These are phyloP conservation scores for Macrotrachela quadricornifera DNA, from an alignment of 1,140 invertebrate genomes.

Conservation along the genomic window DNA sequence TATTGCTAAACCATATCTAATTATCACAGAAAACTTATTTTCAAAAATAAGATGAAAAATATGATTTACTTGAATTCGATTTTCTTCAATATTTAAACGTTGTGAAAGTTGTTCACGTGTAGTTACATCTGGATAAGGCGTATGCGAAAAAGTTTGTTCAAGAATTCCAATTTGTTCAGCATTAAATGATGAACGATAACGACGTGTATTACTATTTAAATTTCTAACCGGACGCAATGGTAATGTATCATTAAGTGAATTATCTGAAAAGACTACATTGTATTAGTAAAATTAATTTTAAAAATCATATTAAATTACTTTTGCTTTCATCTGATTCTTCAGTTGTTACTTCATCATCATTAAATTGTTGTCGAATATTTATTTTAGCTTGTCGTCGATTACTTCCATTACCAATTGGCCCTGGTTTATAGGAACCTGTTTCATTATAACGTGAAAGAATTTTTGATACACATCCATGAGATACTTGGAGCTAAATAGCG, in stretches of 20 bases:
- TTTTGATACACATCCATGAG: constrained; percentile 83
- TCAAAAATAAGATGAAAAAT: constrained; percentile 43
- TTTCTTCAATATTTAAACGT: constrained; percentile 5
- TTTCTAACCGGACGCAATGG: too few species aligned
- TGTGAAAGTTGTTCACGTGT: constrained; percentile 85
- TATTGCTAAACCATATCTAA: constrained; percentile 65
- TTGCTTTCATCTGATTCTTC: too few species aligned
- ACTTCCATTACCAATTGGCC: background rate
- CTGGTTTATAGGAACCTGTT: constrained; percentile 13
- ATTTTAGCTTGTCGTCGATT: too few species aligned
- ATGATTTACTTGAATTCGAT: background rate
- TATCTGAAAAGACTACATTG: too few species aligned
- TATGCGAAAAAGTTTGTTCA: constrained; percentile 95
- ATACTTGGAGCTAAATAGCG: constrained; percentile 41
- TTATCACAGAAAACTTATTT: too few species aligned
- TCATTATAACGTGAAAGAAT: constrained; percentile 37
- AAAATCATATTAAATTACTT: too few species aligned
- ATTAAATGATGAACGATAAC: too few species aligned
- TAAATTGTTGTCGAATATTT: too few species aligned
- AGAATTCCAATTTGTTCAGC: constrained; percentile 48
- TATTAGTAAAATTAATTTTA: too few species aligned
- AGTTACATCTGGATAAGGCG: constrained; percentile 99
- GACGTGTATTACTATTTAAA: too few species aligned
- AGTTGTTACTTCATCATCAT: too few species aligned
- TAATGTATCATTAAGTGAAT: too few species aligned